Evolutionary conservation across 1,140 invertebrate species (phyloP).

Genomic region (Caerostris extrusa): DNA sequence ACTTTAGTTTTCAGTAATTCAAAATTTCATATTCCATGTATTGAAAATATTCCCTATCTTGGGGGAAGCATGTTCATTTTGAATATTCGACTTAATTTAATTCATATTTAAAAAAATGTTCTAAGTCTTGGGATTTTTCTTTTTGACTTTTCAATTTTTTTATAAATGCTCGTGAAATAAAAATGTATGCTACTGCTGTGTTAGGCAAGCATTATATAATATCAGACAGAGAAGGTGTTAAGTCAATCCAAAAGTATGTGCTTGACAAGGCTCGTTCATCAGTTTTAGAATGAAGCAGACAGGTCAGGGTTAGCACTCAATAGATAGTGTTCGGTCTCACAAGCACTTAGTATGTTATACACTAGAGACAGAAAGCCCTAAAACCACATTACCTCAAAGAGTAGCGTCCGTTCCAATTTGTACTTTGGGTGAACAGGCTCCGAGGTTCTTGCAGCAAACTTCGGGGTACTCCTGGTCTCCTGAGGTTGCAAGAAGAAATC

Average conservation of each 20-base stretch:
- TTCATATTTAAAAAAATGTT: background rate
- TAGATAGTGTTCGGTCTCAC: conserved; percentile 43
- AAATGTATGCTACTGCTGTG: background rate
- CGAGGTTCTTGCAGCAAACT: conserved; percentile 56
- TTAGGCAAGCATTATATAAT: background rate
- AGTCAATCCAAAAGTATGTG: background rate
- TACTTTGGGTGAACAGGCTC: conserved; percentile 54
- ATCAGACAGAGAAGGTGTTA: background rate
- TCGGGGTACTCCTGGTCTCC: conserved; percentile 48
- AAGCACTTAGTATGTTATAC: conserved; percentile 73
- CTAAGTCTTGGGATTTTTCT: background rate
- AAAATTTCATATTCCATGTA: too few species aligned
- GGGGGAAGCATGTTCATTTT: too few species aligned
- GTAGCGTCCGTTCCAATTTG: conserved; percentile 75
- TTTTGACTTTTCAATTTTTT: background rate
- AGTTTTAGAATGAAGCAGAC: conserved; percentile 72
- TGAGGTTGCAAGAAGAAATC: conserved; percentile 55
- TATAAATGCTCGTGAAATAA: background rate
- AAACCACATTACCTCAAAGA: conserved; percentile 73
- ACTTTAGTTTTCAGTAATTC: too few species aligned
- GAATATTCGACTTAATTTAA: background rate
- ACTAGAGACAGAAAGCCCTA: conserved; percentile 70
- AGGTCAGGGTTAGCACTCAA: conserved; percentile 49
- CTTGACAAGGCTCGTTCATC: conserved; percentile 58
- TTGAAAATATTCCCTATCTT: too few species aligned